Percentiles rank a stretch among this genome's conserved stretches.
Evolutionary conservation across 2,113 vertebrate species (phyloP).

Genomic region (Tachuris rubrigastra): DNA sequence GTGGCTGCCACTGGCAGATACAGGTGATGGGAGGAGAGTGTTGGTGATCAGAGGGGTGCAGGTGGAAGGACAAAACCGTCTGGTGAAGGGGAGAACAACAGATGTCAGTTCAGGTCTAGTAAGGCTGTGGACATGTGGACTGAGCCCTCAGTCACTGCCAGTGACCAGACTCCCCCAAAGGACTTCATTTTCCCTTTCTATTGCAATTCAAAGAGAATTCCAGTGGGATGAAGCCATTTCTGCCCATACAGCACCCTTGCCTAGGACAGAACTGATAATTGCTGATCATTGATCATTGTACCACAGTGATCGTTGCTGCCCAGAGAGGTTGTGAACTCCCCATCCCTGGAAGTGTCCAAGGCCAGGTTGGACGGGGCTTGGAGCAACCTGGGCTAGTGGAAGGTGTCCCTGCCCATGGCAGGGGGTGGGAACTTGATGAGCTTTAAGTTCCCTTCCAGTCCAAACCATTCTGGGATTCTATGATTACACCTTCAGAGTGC

Average conservation of each 20-base stretch:
- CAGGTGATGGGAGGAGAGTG: neutral
- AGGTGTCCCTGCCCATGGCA: neutral
- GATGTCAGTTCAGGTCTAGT: neutral
- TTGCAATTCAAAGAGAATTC: neutral
- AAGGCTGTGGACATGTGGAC: neutral
- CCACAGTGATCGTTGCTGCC: fast-evolving
- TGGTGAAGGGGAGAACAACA: neutral
- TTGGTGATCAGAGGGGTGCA: neutral
- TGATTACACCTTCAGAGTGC: neutral
- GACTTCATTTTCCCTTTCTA: neutral
- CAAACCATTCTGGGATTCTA: neutral
- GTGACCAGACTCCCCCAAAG: neutral
- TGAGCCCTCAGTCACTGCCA: neutral
- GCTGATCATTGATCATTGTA: neutral
- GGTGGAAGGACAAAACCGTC: neutral
- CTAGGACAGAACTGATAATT: neutral
- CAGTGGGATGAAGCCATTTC: neutral
- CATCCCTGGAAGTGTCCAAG: neutral
- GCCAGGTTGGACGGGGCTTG: neutral
- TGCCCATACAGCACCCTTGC: neutral
- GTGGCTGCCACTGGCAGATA: neutral
- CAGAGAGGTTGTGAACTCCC: neutral
- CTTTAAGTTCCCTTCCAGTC: neutral
- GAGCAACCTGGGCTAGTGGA: neutral
- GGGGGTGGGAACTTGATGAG: neutral